These are phyloP conservation scores for Thamnophis elegans DNA, from an alignment of 2,797 vertebrate genomes.

Conservation along the genomic window DNA sequence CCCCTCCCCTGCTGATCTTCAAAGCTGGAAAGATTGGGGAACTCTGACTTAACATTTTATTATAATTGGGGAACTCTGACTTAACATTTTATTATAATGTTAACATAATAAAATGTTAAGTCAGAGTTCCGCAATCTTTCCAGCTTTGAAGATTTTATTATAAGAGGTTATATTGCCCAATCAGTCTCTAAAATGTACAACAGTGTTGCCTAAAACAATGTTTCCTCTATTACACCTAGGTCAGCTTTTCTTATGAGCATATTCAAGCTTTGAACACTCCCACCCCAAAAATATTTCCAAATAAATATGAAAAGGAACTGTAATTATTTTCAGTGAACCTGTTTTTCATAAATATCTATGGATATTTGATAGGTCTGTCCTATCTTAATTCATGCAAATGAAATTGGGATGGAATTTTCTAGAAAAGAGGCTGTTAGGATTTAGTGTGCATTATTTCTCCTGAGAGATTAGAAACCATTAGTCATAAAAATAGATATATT, in stretches of 20 bases:
- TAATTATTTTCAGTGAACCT: constrained; percentile 8
- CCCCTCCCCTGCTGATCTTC: background rate
- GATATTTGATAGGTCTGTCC: background rate
- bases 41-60: background rate
- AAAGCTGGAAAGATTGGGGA: background rate
- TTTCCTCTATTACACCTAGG: background rate
- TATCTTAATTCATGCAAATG: background rate
- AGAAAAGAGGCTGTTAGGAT: background rate
- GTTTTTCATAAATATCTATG: background rate
- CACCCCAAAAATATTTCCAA: background rate
- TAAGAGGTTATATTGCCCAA: background rate
- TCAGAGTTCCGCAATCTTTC: too few species aligned
- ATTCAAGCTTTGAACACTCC: background rate
- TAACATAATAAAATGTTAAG: too few species aligned
- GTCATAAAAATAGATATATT: background rate
- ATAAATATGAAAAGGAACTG: background rate
- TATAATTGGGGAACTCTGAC: background rate
- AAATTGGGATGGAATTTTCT: background rate
- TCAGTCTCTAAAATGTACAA: background rate
- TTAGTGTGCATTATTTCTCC: constrained; percentile 18
- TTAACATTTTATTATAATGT: too few species aligned
- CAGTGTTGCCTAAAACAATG: background rate
- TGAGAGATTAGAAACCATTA: constrained; percentile 3
- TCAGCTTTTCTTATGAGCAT: background rate
- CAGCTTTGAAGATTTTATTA: background rate